phyloP scores from a whole-genome alignment of 2,113 vertebrate genomes.

The Prinia subflava region DNA sequence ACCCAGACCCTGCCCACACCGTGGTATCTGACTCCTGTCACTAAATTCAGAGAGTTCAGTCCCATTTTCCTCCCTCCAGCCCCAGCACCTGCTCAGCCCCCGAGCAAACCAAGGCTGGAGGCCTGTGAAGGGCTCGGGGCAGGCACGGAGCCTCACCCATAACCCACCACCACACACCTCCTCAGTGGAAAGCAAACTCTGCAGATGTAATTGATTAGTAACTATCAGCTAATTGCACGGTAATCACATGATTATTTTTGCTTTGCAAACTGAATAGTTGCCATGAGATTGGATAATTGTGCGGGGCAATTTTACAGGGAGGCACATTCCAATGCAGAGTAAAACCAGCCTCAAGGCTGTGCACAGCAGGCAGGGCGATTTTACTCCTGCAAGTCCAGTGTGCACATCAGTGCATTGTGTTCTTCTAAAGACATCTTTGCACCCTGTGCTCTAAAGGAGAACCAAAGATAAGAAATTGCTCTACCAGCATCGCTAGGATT shows the following conservation, averaged over 20 bases:
- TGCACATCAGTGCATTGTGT: fast-evolving
- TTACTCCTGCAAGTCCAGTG: not conserved
- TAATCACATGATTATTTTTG: slow-evolving; percentile 73
- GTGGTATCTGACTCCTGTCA: not conserved
- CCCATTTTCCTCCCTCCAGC: not conserved
- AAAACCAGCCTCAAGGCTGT: not conserved
- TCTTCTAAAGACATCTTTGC: not conserved
- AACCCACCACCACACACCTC: not conserved
- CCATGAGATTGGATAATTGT: slow-evolving; percentile 68
- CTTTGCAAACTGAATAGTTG: slow-evolving; percentile 72
- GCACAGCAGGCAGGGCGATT: not conserved
- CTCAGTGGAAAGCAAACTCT: not conserved
- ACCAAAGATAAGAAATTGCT: not conserved
- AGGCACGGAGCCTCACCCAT: not conserved
- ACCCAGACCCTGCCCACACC: fast-evolving
- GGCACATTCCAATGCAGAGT: not conserved
- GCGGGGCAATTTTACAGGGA: slow-evolving; percentile 37
- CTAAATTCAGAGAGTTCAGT: not conserved
- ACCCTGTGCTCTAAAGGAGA: not conserved
- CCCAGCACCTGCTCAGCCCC: not conserved
- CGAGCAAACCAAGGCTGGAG: not conserved
- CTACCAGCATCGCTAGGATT: not conserved
- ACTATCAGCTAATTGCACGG: slow-evolving; percentile 64
- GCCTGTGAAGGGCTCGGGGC: not conserved
- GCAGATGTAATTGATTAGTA: slow-evolving; percentile 65